phyloP scores from a whole-genome alignment of 2,888 invertebrate species.

The Elegia similella region DNA sequence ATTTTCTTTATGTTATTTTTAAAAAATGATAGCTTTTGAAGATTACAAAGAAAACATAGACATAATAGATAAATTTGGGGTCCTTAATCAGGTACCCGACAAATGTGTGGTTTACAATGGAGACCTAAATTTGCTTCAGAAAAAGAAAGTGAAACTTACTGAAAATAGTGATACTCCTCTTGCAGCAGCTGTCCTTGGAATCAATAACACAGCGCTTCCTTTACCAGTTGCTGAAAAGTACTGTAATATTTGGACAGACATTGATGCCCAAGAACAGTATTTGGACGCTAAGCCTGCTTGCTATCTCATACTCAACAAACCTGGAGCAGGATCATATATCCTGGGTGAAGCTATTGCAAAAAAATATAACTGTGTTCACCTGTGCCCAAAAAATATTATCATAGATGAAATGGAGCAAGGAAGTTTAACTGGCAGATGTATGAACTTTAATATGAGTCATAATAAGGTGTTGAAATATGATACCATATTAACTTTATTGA shows the following conservation, averaged over 20 bases:
- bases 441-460: conserved; percentile 80
- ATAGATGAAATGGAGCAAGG: conserved; percentile 80
- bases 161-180: conserved; percentile 37
- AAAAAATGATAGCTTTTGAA: conserved; percentile 43
- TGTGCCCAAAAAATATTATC: conserved; percentile 80
- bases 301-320: conserved; percentile 83
- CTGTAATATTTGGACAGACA: conserved; percentile 71
- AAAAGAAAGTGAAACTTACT: conserved; percentile 23
- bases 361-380: conserved; percentile 79
- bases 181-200: conserved; percentile 58
- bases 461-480: conserved; percentile 76
- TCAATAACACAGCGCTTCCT: conserved; percentile 60
- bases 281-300: conserved; percentile 76
- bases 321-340: conserved; percentile 71
- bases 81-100: conserved; percentile 37
- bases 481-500: conserved; percentile 73
- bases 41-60: conserved; percentile 44
- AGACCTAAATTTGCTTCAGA: conserved; percentile 34
- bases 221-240: conserved; percentile 36
- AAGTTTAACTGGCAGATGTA: conserved; percentile 78
- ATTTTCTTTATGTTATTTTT: conserved; percentile 7
- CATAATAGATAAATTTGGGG: conserved; percentile 42
- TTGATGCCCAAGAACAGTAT: conserved; percentile 73
- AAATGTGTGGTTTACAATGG: conserved; percentile 45
- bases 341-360: conserved; percentile 81